These are phyloP conservation scores for Bombus confusus DNA, from an alignment of 1,140 invertebrate genomes.

Conservation along the genomic window DNA sequence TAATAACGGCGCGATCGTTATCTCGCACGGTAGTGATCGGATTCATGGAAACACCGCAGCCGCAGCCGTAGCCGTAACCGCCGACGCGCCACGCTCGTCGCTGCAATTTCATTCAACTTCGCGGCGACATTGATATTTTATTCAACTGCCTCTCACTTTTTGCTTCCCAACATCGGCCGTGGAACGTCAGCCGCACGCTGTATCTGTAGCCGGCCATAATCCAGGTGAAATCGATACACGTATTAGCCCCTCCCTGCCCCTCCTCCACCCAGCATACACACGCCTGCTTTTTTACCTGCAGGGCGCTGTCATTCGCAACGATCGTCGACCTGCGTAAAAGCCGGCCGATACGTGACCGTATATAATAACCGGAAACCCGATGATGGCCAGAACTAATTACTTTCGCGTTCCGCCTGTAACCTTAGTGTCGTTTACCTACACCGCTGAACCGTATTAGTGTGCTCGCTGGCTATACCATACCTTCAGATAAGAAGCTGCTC, in stretches of 20 bases:
- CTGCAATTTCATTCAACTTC: slow-evolving; percentile 31
- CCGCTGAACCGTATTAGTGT: not conserved
- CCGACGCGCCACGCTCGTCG: not conserved
- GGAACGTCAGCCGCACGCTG: not conserved
- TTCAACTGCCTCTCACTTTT: slow-evolving; percentile 37
- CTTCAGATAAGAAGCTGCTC: not conserved
- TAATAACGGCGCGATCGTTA: not conserved
- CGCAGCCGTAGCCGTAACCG: not conserved
- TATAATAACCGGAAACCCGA: slow-evolving; percentile 60
- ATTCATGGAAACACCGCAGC: not conserved
- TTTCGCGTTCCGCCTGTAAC: slow-evolving; percentile 47
- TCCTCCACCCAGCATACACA: too few relatives aligned
- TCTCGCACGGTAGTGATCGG: not conserved
- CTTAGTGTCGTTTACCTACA: slow-evolving; percentile 22
- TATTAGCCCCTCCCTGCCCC: not conserved
- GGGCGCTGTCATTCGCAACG: slow-evolving; percentile 35
- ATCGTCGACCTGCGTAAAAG: slow-evolving; percentile 27
- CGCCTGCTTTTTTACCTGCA: not conserved
- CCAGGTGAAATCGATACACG: slow-evolving; percentile 38
- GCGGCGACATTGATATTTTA: slow-evolving; percentile 45
- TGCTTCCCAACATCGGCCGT: not conserved
- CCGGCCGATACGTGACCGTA: slow-evolving; percentile 58
- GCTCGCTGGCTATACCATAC: not conserved
- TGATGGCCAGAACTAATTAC: slow-evolving; percentile 66
- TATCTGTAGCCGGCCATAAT: slow-evolving; percentile 10